Conservation (phyloP, 2,888 invertebrate species). For the Merodon equestris region DNA sequence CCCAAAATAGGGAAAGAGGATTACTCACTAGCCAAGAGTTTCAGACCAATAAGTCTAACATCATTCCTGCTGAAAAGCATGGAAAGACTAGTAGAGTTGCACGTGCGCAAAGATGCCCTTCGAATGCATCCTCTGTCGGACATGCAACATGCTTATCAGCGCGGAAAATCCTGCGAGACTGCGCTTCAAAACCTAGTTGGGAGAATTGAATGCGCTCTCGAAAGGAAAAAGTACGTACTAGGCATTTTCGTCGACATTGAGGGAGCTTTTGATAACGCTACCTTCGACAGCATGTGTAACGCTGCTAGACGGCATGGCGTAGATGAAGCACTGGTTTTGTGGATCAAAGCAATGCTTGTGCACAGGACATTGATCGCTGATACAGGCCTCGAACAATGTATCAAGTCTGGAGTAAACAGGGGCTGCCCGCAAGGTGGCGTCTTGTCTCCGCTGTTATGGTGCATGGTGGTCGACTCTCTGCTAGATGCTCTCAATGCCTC, state of each 20-base stretch:
- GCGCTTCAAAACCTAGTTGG: not conserved
- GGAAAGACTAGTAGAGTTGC: not conserved
- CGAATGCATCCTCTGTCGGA: not conserved
- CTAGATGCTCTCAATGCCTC: not conserved
- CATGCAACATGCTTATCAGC: conserved; percentile 2
- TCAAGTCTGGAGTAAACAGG: not conserved
- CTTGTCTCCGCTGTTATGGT: not conserved
- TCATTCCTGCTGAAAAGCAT: conserved; percentile 4
- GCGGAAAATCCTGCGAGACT: conserved; percentile 6
- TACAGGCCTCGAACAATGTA: not conserved
- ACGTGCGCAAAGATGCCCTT: not conserved
- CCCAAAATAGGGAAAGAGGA: too few species aligned
- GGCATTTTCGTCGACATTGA: conserved; percentile 2
- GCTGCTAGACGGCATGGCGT: conserved; percentile 2
- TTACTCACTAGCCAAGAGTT: too few species aligned
- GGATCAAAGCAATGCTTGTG: conserved; percentile 1
- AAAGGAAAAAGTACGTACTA: not conserved
- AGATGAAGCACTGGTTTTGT: not conserved
- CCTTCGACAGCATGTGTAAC: not conserved
- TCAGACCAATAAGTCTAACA: too few species aligned
- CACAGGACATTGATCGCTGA: conserved; percentile 2
- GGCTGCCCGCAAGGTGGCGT: conserved; percentile 4
- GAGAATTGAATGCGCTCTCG: conserved; percentile 1
- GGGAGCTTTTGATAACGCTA: conserved; percentile 4
- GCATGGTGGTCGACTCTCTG: conserved; percentile 1